Base-by-base conservation (phyloP, 2,888 invertebrate species). In the Andricus curvator region DNA sequence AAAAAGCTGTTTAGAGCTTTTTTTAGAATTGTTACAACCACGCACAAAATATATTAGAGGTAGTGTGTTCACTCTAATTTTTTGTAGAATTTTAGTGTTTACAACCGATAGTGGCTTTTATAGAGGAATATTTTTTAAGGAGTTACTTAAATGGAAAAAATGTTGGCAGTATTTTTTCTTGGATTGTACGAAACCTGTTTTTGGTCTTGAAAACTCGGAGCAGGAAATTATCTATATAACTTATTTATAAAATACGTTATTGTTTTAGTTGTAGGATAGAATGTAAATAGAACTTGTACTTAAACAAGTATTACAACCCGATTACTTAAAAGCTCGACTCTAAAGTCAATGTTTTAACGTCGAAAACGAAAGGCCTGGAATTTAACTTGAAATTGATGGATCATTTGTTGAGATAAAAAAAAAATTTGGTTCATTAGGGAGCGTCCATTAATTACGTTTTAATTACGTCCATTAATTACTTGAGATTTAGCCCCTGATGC, bases 231-330 rank as follows among this genome's bases (percentile, higher is more conserved):
- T 60, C 22, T 13, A 3, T n/a, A 60, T n/a, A 60, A 11, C 20
- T 22, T 11, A 67, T 44, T 68, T 15, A 11, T 66, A 41, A 68
- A 48, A n/a, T 25, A 22, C 44, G 17, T 68, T n/a, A 5, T 48
- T 48, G 15, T 68, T 70, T 51, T 70, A 70, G 51, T 29, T 11
- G 20, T 70, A 70, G 70, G 51, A 68, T 70, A 70, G 48, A 70
- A 20, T 70, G 70, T 70, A 70, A 70, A 70, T 70, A 70, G 33
- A 51, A 74, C 74, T 74, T 74, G 74, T 74, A 74, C 74, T 74
- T 74, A 74, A 74, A 56, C 74, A 74, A 74, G 74, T 74, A 74
- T 74, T 74, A 74, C n/a, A 56, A 56, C 4, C 33, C 13, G 56
- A 56, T 74, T 74, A 74, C 74, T 74, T 74, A 74, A 74, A 74